phyloP scores from a whole-genome alignment of 2,113 vertebrate genomes.

The Prionailurus bengalensis region DNA sequence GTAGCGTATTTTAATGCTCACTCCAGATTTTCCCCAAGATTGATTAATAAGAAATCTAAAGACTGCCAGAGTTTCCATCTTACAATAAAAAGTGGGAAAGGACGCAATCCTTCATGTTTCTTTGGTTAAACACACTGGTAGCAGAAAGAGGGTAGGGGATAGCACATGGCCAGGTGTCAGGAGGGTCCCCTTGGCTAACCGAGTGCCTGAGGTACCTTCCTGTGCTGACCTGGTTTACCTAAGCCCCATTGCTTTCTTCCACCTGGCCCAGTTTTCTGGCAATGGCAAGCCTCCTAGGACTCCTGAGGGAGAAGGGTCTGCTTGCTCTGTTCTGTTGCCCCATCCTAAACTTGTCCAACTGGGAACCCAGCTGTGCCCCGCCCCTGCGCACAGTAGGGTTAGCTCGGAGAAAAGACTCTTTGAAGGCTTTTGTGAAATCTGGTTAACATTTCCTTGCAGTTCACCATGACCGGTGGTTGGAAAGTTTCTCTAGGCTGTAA shows the following conservation, averaged over 20 bases:
- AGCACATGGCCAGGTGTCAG: neutral
- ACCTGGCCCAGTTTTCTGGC: neutral
- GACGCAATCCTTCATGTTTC: neutral
- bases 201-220: too few relatives aligned
- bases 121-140: neutral
- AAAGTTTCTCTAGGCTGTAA: neutral
- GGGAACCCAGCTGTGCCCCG: neutral
- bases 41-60: neutral
- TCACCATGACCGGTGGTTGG: neutral
- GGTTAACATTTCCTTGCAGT: neutral
- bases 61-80: neutral
- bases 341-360: neutral
- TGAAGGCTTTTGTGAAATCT: neutral
- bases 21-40: neutral
- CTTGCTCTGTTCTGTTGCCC: neutral
- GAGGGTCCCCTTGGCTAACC: neutral
- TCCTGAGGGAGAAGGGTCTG: neutral
- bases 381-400: neutral
- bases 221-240: neutral
- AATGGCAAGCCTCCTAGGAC: neutral
- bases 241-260: neutral
- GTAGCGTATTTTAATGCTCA: neutral
- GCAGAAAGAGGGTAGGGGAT: neutral
- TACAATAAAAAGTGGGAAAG: neutral
- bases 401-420: neutral